Percentiles rank a stretch among this genome's conserved stretches.
Evolutionary conservation across 92 coral and sea anemone species (phyloP).

Genomic region (Plumapathes pennacea): DNA sequence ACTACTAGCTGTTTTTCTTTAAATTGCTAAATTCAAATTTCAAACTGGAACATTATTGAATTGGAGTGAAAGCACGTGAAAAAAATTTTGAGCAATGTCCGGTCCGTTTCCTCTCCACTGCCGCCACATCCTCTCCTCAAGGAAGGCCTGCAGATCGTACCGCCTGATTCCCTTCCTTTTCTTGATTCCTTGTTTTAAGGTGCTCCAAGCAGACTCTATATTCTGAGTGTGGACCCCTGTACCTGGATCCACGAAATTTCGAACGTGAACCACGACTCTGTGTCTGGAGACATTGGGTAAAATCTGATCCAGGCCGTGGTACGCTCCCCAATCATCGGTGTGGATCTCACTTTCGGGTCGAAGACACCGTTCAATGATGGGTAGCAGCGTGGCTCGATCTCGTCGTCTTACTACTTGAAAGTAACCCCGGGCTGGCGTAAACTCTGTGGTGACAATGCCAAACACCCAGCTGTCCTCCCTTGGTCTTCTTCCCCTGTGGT

Average conservation of each 20-base stretch:
- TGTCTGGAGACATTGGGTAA: constrained; percentile 10
- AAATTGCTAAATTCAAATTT: no score
- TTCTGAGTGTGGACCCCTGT: constrained; percentile 17
- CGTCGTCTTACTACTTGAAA: not conserved
- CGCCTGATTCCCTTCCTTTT: constrained; percentile 9
- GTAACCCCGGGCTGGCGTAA: constrained; percentile 13
- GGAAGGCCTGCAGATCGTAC: constrained; percentile 20
- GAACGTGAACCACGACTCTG: constrained; percentile 16
- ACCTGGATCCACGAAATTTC: constrained; percentile 14
- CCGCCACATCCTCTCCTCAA: constrained; percentile 24
- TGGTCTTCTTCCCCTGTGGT: constrained; percentile 14
- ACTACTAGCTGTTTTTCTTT: no score
- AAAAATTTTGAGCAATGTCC: no score
- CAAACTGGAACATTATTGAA: no score
- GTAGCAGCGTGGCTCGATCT: constrained; percentile 5
- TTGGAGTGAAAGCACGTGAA: no score
- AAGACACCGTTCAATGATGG: constrained; percentile 20
- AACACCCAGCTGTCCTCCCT: constrained; percentile 15
- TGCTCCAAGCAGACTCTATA: constrained; percentile 21
- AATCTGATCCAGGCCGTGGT: constrained; percentile 12
- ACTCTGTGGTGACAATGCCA: constrained; percentile 23
- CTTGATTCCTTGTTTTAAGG: constrained; percentile 8
- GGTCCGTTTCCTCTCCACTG: constrained; percentile 17
- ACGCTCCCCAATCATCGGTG: constrained; percentile 21
- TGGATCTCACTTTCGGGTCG: constrained; percentile 20